phyloP scores from a whole-genome alignment of 1,140 invertebrate species.

The Brachystomella parvula region DNA sequence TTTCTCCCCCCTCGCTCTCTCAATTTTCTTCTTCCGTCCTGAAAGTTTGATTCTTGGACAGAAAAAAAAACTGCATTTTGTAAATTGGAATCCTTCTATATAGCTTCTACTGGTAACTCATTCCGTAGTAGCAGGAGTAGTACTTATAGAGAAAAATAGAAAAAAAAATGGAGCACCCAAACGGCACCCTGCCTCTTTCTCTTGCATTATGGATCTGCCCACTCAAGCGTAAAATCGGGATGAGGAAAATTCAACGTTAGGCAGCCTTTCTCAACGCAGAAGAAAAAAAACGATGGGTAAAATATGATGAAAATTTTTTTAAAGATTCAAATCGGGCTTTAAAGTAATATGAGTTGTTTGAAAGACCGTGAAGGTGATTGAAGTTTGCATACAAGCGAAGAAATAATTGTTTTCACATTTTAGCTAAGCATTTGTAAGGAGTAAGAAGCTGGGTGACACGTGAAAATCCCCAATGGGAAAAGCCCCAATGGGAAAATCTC shows the following conservation, averaged over 20 bases:
- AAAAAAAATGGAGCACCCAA: conserved; percentile 21
- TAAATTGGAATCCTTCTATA: conserved; percentile 4
- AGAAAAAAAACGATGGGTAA: not conserved
- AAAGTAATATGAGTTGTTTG: too few species aligned
- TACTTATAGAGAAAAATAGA: not conserved
- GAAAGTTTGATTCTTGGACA: conserved; percentile 6
- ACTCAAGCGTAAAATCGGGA: conserved; percentile 38
- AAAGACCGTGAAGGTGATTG: too few species aligned
- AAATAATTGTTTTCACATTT: too few species aligned
- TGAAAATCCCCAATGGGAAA: too few species aligned
- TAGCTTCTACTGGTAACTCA: not conserved
- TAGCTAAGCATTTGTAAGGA: too few species aligned
- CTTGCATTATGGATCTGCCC: conserved; percentile 39
- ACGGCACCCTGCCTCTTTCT: conserved; percentile 31
- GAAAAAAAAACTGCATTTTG: conserved; percentile 12
- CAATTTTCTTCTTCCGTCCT: not conserved
- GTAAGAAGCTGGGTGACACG: too few species aligned
- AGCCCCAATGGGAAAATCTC: too few species aligned
- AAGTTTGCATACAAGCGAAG: too few species aligned
- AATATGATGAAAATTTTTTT: too few species aligned
- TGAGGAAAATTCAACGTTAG: conserved; percentile 17
- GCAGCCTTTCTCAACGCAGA: not conserved
- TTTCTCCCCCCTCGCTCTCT: not conserved
- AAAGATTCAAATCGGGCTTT: too few species aligned
- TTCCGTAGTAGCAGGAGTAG: too few species aligned